Evolutionary conservation across 2,113 vertebrate species (phyloP).

Genomic region (Plotosus lineatus): DNA sequence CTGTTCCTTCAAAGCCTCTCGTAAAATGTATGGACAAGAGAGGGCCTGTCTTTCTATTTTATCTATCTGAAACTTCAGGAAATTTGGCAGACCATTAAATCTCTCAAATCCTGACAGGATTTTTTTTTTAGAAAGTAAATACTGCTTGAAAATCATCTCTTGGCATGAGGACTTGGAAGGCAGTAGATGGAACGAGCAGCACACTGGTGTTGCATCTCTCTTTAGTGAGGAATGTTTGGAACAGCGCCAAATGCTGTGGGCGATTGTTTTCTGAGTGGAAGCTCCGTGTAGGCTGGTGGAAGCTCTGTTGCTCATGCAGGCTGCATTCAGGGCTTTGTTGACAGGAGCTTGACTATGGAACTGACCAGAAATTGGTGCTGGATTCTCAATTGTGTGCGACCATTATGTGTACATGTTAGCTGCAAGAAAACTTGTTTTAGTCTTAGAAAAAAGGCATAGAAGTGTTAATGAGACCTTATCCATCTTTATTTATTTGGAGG

Average conservation of each 20-base stretch:
- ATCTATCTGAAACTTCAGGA: not conserved
- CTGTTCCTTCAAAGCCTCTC: not conserved
- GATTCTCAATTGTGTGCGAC: slow-evolving; percentile 11
- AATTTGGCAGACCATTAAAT: not conserved
- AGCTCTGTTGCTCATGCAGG: slow-evolving; percentile 36
- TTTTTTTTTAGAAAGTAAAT: slow-evolving; percentile 45
- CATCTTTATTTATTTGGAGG: not conserved
- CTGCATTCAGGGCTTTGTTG: slow-evolving; percentile 20
- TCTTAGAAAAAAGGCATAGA: not conserved
- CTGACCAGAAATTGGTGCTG: slow-evolving; percentile 33
- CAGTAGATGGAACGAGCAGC: slow-evolving; percentile 11
- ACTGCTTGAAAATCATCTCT: slow-evolving; percentile 34
- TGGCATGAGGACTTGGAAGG: slow-evolving; percentile 20
- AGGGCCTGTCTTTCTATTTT: not conserved
- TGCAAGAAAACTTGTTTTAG: slow-evolving; percentile 5
- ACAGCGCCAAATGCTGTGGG: slow-evolving; percentile 22
- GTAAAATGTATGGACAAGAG: not conserved
- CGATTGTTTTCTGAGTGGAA: slow-evolving; percentile 49
- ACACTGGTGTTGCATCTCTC: slow-evolving; percentile 18
- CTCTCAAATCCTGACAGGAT: slow-evolving; percentile 6
- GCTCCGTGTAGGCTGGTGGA: slow-evolving; percentile 41
- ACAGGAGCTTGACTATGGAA: slow-evolving; percentile 40
- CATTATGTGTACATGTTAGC: not conserved
- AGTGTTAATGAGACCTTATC: not conserved
- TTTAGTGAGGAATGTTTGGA: slow-evolving; percentile 38